Base-by-base conservation (phyloP, 2,113 vertebrate species). In the Phyllopteryx taeniolatus region DNA sequence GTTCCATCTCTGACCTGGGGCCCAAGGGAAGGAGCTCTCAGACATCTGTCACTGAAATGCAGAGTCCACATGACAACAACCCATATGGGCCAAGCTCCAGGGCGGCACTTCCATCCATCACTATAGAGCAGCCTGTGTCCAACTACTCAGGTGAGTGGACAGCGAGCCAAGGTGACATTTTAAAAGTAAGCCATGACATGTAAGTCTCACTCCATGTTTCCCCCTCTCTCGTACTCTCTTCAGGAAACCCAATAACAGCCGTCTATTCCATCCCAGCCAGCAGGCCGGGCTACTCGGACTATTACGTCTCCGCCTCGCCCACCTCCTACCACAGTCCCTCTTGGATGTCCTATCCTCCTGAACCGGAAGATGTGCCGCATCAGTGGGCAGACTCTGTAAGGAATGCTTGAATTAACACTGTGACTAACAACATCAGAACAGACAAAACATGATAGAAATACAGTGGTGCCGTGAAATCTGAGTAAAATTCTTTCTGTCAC, bases 351-450 rank as follows among this genome's bases (percentile, higher is more conserved):
- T 99, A 97, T 22, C 93, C 95, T 11, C 96, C 94, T 67, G 98
- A 99, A 70, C 92, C 93, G 1, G 95, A 93, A 4, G 96, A 98
- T 74, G 84, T 98, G 63, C 90, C 95, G 0, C 94, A 94, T 73
- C 96, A 97, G 87, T 99, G 98, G 98, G 94, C 95, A 57, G 98
- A 99, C 73, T 96, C 96, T 85, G 98, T 99, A 96, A 95, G 87
- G 3, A 94, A 76, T 39, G 27, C n/a, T 31, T 61, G 8, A 59
- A n/a, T 12, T n/a, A 27, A 4, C 15, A 1, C 17, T 53, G 49
- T 35, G 47, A 22, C 22, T 31, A 47, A 67, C 12, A 22, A 22
- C n/a, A 44, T 71, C 53, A 63, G 43, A 31, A 60, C 31, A 15
- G 2, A 44, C 44, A 6, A 20, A 12, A 35, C 14, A 59, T 59